phyloP scores from a whole-genome alignment of 2,888 invertebrate species.

The Himalopsyche anomala region DNA sequence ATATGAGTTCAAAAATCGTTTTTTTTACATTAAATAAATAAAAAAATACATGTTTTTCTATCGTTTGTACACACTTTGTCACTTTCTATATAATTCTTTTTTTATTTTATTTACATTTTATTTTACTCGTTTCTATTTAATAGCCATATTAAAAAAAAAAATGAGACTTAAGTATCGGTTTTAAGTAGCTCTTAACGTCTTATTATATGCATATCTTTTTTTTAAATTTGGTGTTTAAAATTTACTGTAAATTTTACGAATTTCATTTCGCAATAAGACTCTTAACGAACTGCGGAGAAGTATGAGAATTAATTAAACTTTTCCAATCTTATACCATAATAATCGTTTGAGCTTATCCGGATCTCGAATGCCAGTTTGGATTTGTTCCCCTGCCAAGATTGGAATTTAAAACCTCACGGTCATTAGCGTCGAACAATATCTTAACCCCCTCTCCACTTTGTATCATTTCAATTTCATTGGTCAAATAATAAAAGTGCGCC shows the following conservation, averaged over 20 bases:
- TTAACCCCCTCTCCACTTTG: neutral
- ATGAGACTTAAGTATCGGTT: too few relatives aligned
- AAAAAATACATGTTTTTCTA: too few relatives aligned
- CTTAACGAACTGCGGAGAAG: neutral
- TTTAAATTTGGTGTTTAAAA: too few relatives aligned
- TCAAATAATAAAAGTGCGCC: slow-evolving; percentile 16
- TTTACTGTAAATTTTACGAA: neutral
- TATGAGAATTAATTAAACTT: slow-evolving; percentile 24
- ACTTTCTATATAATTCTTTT: too few relatives aligned
- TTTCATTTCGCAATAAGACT: neutral
- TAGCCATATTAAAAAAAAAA: too few relatives aligned
- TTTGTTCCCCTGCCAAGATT: neutral
- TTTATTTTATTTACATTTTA: too few relatives aligned
- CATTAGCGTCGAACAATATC: slow-evolving; percentile 35
- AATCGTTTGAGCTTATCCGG: slow-evolving; percentile 3
- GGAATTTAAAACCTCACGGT: slow-evolving; percentile 27
- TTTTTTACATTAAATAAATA: too few relatives aligned
- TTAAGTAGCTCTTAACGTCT: too few relatives aligned
- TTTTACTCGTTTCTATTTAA: too few relatives aligned
- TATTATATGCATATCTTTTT: too few relatives aligned
- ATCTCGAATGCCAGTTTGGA: neutral
- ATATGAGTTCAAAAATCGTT: too few relatives aligned
- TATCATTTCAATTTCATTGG: slow-evolving; percentile 35
- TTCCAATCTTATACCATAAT: slow-evolving; percentile 11
- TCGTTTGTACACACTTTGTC: too few relatives aligned